These are phyloP conservation scores for Ciconia maguari DNA, from an alignment of 2,113 vertebrate species.

Conservation along the genomic window DNA sequence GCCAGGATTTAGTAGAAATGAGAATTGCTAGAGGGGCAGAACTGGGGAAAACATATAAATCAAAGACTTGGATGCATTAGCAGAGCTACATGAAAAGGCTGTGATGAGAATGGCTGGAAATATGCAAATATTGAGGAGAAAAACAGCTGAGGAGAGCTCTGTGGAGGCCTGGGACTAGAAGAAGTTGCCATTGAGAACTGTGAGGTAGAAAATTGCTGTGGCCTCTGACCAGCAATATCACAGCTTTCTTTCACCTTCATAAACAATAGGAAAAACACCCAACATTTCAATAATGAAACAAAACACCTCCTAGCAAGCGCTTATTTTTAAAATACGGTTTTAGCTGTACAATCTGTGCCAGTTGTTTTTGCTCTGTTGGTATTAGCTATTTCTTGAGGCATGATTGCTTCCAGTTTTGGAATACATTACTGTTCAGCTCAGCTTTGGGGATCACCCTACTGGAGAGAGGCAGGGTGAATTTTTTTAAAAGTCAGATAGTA, in stretches of 20 bases:
- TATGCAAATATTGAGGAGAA: neutral
- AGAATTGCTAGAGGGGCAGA: neutral
- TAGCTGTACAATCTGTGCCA: neutral
- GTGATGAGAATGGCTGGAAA: neutral
- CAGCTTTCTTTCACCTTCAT: neutral
- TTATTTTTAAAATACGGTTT: neutral
- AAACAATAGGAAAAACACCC: neutral
- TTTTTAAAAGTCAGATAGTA: neutral
- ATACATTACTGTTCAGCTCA: neutral
- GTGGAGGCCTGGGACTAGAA: neutral
- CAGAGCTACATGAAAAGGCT: neutral
- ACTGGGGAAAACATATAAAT: neutral
- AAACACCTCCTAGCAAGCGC: neutral
- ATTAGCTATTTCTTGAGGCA: constrained; percentile 10
- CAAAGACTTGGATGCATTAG: neutral
- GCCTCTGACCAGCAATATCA: neutral
- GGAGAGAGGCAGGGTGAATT: constrained; percentile 18
- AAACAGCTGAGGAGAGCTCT: neutral
- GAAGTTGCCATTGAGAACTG: neutral
- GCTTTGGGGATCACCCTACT: neutral
- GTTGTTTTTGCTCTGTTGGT: neutral
- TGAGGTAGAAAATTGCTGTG: neutral
- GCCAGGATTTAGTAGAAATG: neutral
- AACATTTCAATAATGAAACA: neutral
- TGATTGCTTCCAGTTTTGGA: constrained; percentile 15